Percentiles rank a stretch among this genome's conserved stretches.
These are phyloP conservation scores for Troides aeacus DNA, from an alignment of 2,888 invertebrate genomes.

Conservation along the genomic window DNA sequence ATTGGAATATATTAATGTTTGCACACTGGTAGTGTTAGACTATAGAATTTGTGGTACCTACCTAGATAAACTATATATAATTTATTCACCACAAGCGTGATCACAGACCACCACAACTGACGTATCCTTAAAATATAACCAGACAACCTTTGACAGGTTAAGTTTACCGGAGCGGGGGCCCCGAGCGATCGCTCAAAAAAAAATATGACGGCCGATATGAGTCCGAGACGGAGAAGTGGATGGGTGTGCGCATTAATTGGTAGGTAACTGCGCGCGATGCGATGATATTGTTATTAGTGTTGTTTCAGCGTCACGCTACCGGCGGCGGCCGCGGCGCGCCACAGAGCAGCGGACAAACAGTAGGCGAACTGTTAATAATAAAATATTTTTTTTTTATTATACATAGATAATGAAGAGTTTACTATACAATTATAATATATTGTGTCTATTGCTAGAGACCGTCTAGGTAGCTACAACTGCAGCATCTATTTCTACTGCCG, in stretches of 20 bases:
- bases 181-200: slow-evolving; percentile 18
- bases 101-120: background rate
- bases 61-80: no score
- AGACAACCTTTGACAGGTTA: slow-evolving; percentile 21
- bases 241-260: slow-evolving; percentile 52
- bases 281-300: slow-evolving; percentile 46
- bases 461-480: no score
- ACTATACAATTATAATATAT: no score
- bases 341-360: slow-evolving; percentile 17
- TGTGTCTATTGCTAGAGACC: no score
- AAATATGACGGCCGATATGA: slow-evolving; percentile 22
- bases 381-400: no score
- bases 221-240: slow-evolving; percentile 37
- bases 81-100: no score
- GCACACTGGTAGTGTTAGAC: no score
- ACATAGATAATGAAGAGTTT: no score
- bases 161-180: slow-evolving; percentile 14
- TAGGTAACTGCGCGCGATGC: slow-evolving; percentile 48
- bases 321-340: slow-evolving; percentile 14
- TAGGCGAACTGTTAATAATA: background rate
- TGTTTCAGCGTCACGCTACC: slow-evolving; percentile 38
- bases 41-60: no score
- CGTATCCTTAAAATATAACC: background rate
- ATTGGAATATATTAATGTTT: no score
- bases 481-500: no score